phyloP scores from a whole-genome alignment of 1,140 invertebrate genomes.

The Araneus ventricosus region DNA sequence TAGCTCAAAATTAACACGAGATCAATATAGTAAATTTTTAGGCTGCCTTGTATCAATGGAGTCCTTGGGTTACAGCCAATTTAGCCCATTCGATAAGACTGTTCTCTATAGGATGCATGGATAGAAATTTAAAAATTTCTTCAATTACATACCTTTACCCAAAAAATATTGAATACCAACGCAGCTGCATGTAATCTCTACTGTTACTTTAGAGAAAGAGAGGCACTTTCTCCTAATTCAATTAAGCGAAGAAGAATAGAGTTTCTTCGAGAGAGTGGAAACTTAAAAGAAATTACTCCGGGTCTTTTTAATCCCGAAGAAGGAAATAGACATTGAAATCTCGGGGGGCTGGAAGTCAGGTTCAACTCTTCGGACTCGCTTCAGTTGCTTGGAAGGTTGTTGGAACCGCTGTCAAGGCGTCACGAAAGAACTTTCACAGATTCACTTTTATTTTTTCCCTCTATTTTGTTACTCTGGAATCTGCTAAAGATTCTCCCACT shows the following conservation, averaged over 20 bases:
- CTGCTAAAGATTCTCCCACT: too few species aligned
- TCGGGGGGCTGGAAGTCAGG: neutral
- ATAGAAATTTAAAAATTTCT: too few species aligned
- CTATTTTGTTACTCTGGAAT: too few species aligned
- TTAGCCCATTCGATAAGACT: too few species aligned
- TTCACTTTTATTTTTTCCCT: neutral
- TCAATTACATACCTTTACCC: too few species aligned
- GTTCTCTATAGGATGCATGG: too few species aligned
- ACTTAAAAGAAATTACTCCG: constrained; percentile 17
- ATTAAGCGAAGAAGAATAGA: neutral
- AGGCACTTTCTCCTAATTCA: neutral
- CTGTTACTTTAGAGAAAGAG: neutral
- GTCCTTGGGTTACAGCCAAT: too few species aligned
- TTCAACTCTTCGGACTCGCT: neutral
- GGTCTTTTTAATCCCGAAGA: neutral
- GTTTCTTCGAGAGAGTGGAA: neutral
- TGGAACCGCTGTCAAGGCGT: neutral
- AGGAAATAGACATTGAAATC: neutral
- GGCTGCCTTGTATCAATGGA: too few species aligned
- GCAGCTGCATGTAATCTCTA: too few species aligned
- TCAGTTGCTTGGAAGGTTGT: neutral
- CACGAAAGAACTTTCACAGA: neutral
- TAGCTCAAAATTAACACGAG: too few species aligned
- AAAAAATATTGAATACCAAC: too few species aligned
- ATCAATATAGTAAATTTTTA: too few species aligned